These are phyloP conservation scores for Myiagra hebetior DNA, from an alignment of 2,113 vertebrate genomes.

Conservation along the genomic window DNA sequence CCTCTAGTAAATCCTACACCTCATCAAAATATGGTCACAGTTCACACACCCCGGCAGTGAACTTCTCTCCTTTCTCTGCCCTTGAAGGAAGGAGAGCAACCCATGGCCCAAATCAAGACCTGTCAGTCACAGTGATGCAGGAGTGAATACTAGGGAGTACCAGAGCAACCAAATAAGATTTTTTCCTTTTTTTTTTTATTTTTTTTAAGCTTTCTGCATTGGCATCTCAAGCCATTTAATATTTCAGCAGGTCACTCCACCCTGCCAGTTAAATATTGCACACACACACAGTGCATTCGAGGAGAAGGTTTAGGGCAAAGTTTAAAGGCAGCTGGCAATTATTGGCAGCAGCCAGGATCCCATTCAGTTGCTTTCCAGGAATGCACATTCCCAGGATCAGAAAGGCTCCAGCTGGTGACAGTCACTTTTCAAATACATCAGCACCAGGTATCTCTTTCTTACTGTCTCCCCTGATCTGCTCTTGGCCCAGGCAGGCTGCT, in stretches of 20 bases:
- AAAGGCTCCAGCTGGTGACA: not conserved
- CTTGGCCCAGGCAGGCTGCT: not conserved
- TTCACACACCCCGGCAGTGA: not conserved
- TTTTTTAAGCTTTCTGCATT: not conserved
- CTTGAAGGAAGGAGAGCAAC: not conserved
- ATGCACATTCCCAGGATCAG: not conserved
- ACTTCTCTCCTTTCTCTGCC: not conserved
- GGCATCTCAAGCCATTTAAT: not conserved
- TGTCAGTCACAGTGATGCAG: not conserved
- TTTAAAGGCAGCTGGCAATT: not conserved
- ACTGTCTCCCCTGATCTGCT: not conserved
- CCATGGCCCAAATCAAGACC: not conserved
- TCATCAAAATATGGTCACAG: rapidly evolving
- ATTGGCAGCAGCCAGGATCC: not conserved
- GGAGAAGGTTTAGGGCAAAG: not conserved
- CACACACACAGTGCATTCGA: not conserved
- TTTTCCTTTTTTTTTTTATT: not conserved
- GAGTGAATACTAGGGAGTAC: not conserved
- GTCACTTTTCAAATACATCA: not conserved
- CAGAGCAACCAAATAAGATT: not conserved
- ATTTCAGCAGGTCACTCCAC: not conserved
- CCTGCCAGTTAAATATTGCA: not conserved
- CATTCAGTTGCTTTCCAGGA: not conserved
- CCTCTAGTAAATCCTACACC: not conserved
- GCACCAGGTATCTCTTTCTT: not conserved